Conservation (phyloP, 2,797 vertebrate species). For the Myotis myotis region DNA sequence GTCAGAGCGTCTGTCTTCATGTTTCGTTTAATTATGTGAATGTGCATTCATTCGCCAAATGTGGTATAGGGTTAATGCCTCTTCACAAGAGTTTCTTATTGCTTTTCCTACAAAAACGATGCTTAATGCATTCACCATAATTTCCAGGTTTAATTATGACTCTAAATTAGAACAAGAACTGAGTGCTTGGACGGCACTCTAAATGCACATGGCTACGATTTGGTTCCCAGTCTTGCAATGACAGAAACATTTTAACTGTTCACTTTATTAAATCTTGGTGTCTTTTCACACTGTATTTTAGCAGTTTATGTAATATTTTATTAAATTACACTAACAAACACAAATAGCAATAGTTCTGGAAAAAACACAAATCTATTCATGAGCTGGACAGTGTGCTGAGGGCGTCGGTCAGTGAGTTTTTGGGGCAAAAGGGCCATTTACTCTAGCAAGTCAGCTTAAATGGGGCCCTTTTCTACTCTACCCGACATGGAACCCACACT, state of each 20-base stretch:
- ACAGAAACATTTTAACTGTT: background rate
- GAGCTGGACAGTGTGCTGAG: background rate
- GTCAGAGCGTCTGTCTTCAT: background rate
- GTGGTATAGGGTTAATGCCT: background rate
- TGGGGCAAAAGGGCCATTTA: background rate
- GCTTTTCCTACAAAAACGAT: background rate
- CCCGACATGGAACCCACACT: background rate
- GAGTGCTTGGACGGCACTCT: background rate
- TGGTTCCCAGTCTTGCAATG: background rate
- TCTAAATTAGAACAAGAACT: background rate
- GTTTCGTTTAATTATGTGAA: background rate
- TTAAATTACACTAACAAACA: constrained; percentile 1
- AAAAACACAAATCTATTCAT: background rate
- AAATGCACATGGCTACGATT: background rate
- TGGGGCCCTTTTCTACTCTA: background rate
- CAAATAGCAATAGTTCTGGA: constrained; percentile 18
- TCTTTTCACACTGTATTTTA: background rate
- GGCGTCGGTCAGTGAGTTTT: background rate
- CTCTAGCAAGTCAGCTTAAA: background rate
- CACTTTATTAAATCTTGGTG: background rate
- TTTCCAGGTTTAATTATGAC: background rate
- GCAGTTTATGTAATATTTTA: background rate
- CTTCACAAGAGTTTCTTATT: background rate
- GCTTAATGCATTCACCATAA: background rate
- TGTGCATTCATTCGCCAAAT: background rate